Evolutionary conservation across 2,888 invertebrate species (phyloP).

Genomic region (Carterocephalus palaemon): DNA sequence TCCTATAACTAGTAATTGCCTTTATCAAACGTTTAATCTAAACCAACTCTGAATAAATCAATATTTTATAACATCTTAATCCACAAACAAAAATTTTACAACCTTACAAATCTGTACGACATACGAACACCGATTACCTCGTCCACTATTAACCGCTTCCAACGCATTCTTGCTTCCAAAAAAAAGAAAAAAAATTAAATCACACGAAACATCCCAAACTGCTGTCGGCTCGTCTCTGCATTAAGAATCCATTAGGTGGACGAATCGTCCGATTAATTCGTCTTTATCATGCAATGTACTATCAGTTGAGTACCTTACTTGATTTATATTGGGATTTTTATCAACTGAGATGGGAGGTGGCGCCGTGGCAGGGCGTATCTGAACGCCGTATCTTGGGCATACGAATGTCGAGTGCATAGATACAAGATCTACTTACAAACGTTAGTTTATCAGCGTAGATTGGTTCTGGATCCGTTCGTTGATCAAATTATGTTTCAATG

Average conservation of each 20-base stretch:
- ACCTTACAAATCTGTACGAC: no score
- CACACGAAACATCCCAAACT: constrained; percentile 4
- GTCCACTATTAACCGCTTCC: no score
- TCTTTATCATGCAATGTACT: constrained; percentile 34
- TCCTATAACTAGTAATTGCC: no score
- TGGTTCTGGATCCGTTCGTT: constrained; percentile 3
- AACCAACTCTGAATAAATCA: no score
- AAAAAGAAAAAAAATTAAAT: constrained; percentile 1
- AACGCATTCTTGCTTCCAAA: background rate
- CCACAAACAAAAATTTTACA: no score
- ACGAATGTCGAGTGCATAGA: constrained; percentile 33
- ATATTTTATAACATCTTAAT: no score
- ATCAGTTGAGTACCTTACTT: constrained; percentile 37
- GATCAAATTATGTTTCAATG: background rate
- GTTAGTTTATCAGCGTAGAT: constrained; percentile 1
- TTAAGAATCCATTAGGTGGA: constrained; percentile 41
- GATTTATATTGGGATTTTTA: constrained; percentile 46
- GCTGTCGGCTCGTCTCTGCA: constrained; percentile 33
- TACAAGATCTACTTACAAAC: background rate
- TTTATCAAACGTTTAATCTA: no score
- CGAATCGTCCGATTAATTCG: constrained; percentile 39
- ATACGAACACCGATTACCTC: no score
- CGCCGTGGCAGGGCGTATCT: constrained; percentile 40
- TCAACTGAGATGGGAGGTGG: constrained; percentile 42
- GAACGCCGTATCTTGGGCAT: constrained; percentile 20